Conservation (phyloP, 1,140 invertebrate genomes). For the Lordiphosa clarofinis region DNA sequence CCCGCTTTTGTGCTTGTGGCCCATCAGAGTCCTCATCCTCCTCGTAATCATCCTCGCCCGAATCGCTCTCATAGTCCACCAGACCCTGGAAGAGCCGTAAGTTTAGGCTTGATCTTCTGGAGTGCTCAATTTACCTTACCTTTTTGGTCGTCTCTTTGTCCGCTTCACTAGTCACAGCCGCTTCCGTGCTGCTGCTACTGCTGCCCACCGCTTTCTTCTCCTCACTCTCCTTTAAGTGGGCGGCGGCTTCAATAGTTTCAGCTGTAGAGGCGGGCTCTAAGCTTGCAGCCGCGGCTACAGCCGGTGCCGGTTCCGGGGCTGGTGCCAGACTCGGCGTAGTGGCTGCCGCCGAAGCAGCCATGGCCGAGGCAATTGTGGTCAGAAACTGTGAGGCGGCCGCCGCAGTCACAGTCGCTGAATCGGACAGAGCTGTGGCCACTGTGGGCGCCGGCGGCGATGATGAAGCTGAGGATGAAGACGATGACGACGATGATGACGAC, state of each 20-base stretch:
- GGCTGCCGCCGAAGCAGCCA: conserved; percentile 60
- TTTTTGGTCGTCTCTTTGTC: conserved; percentile 61
- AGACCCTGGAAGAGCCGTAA: conserved; percentile 84
- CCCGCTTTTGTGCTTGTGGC: conserved; percentile 75
- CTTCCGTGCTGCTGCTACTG: conserved; percentile 20
- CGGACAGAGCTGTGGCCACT: conserved; percentile 46
- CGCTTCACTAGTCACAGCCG: conserved; percentile 33
- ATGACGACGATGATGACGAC: conserved; percentile 31
- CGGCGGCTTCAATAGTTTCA: conserved; percentile 27
- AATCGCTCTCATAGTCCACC: conserved; percentile 97
- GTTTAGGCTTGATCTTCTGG: neutral
- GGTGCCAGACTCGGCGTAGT: conserved; percentile 48
- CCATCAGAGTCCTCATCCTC: conserved; percentile 85
- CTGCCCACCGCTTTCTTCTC: conserved; percentile 14
- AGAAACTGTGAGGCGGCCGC: conserved; percentile 64
- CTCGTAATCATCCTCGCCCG: conserved; percentile 96
- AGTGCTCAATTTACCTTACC: conserved; percentile 21
- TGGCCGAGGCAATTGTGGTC: conserved; percentile 49
- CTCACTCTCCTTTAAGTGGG: conserved; percentile 21
- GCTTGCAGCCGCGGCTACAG: conserved; percentile 27
- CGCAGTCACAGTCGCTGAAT: conserved; percentile 59
- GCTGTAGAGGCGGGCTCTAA: conserved; percentile 19
- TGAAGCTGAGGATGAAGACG: conserved; percentile 38
- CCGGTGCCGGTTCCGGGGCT: conserved; percentile 22
- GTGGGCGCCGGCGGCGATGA: conserved; percentile 35